Evolutionary conservation across 2,888 invertebrate genomes (phyloP), one percentile per base, ranked within the genome.

Genomic region (Lingula anatina): DNA sequence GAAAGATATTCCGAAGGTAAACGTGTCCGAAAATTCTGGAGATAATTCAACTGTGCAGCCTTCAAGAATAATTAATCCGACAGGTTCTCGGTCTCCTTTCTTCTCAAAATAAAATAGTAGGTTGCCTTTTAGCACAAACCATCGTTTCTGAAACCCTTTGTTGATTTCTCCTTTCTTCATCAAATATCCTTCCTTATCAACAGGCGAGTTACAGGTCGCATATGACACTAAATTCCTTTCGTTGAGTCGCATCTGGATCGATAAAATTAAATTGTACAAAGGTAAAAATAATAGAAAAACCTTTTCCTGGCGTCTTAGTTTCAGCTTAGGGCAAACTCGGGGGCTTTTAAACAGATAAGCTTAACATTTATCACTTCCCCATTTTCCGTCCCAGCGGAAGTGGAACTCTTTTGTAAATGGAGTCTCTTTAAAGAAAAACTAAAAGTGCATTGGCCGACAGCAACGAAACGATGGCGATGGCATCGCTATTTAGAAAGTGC

Each of bases 241-340:
- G 75, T 95, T 95, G 63, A 95, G 90, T 82, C 93, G 94, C 94
- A 95, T 93, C n/a, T n/a, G n/a, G n/a, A n/a, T n/a, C n/a, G n/a
- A n/a, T n/a, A n/a, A n/a, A n/a, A n/a, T n/a, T n/a, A n/a, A n/a
- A n/a, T n/a, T n/a, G n/a, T n/a, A n/a, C n/a, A n/a, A n/a, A n/a
- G n/a, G n/a, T n/a, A n/a, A n/a, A n/a, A n/a, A n/a, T n/a, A n/a
- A n/a, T n/a, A n/a, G n/a, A n/a, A n/a, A n/a, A n/a, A n/a, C n/a
- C n/a, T n/a, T n/a, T n/a, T n/a, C n/a, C n/a, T n/a, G n/a, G n/a
- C n/a, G n/a, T n/a, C n/a, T n/a, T n/a, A n/a, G n/a, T n/a, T n/a
- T n/a, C n/a, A n/a, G n/a, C n/a, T n/a, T n/a, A n/a, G n/a, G n/a
- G n/a, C n/a, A n/a, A n/a, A n/a, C n/a, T n/a, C n/a, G n/a, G n/a